Base-by-base conservation (phyloP, 2,113 vertebrate species). In the Microtus oregoni region DNA sequence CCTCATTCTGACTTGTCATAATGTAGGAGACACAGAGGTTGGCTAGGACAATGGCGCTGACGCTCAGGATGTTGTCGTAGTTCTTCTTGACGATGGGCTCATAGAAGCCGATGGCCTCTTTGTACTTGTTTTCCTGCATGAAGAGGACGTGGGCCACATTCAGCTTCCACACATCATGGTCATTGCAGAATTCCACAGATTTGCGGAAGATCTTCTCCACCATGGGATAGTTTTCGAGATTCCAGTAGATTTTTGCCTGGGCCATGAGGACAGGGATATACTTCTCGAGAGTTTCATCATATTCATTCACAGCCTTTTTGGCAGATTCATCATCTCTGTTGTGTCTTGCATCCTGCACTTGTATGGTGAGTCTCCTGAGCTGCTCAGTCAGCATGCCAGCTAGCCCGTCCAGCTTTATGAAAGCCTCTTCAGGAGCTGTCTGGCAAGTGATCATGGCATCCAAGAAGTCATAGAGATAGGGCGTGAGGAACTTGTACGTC, bases 21-120 rank as follows among this genome's bases (percentile, higher is more conserved):
- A 99, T 99, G 97, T 99, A 99, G 72, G 99, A 99, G 90, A 99
- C 99, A 0, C 99, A 99, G 79, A 99, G 99, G 98, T 99, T 99
- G 72, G 99, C 99, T 95, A 99, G 98, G 44, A 99, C 99, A 86
- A 99, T 99, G 3, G 99, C 99, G 44, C 99, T 99, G 72, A 99
- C 99, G 0, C 99, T 98, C 26, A 99, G 98, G 96, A 99, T 99
- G 32, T 99, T 98, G 20, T 99, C 98, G 13, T 99, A 99, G 98
- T 99, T 99, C 92, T 99, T 99, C 98, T 99, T 99, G 61, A 99
- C 99, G 86, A 99, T 99, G 41, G 99, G 99, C 96, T 99, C 99
- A 44, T 99, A 99, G 98, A 99, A 99, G 61, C 99, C 98, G 70
- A 99, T 99, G 86, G 99, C 99, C 96, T 99, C 99, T 97, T 99